phyloP scores from a whole-genome alignment of 1,140 invertebrate species.

The Thaumetopoea pityocampa region DNA sequence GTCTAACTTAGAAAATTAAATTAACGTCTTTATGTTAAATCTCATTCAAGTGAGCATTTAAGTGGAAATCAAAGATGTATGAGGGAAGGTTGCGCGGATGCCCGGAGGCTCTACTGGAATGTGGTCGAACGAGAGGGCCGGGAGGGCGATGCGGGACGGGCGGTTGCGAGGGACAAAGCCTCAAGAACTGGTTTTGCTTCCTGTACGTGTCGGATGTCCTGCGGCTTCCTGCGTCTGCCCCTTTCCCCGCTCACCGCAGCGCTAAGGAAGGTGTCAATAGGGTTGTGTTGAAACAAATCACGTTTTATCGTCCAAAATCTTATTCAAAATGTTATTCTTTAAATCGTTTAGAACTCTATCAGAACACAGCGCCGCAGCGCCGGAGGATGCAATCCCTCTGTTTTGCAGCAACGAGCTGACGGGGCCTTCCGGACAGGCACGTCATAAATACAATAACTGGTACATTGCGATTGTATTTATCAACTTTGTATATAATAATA shows the following conservation, averaged over 20 bases:
- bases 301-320: background rate
- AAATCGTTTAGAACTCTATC: background rate
- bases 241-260: constrained; percentile 36
- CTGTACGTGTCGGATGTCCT: constrained; percentile 75
- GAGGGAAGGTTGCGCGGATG: constrained; percentile 43
- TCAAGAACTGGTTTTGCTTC: constrained; percentile 70
- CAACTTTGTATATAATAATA: too few species aligned
- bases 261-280: constrained; percentile 40
- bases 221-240: constrained; percentile 70
- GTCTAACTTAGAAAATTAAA: too few species aligned
- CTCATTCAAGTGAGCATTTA: too few species aligned
- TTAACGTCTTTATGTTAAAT: too few species aligned
- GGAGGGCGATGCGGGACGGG: constrained; percentile 29
- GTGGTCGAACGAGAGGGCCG: constrained; percentile 48
- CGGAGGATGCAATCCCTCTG: too few species aligned
- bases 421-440: too few species aligned
- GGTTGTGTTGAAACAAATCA: constrained; percentile 20
- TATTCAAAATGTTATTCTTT: background rate
- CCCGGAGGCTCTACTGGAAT: constrained; percentile 59
- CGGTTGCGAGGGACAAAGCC: constrained; percentile 66
- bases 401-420: too few species aligned
- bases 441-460: too few species aligned
- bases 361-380: too few species aligned
- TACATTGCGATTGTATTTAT: too few species aligned
- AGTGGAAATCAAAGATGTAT: too few species aligned